Conservation (phyloP, 1,140 invertebrate species). For the Oryzaephilus surinamensis region DNA sequence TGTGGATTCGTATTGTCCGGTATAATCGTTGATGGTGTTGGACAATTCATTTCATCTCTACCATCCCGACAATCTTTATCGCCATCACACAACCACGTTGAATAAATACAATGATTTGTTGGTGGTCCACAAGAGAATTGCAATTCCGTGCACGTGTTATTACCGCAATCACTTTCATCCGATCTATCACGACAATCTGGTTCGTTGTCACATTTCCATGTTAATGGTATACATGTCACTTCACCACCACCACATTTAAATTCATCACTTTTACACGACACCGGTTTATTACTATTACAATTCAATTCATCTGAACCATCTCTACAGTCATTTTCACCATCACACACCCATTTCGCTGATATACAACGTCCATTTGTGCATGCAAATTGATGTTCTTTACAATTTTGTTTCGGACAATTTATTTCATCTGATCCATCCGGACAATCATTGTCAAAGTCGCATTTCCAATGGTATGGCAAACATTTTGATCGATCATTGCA, state of each 20-base stretch:
- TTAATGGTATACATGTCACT: slow-evolving; percentile 50
- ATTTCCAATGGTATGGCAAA: slow-evolving; percentile 32
- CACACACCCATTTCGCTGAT: slow-evolving; percentile 62
- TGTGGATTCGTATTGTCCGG: slow-evolving; percentile 2
- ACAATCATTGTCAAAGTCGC: slow-evolving; percentile 46
- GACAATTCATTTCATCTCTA: slow-evolving; percentile 64
- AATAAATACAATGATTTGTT: slow-evolving; percentile 57
- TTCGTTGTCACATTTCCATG: slow-evolving; percentile 47
- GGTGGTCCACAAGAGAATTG: slow-evolving; percentile 51
- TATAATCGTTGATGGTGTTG: slow-evolving; percentile 12
- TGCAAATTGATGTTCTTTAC: slow-evolving; percentile 54
- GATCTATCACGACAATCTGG: slow-evolving; percentile 29
- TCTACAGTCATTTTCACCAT: slow-evolving; percentile 63
- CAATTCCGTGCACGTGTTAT: slow-evolving; percentile 45
- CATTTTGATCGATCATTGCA: slow-evolving; percentile 54
- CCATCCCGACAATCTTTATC: slow-evolving; percentile 55
- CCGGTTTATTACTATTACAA: slow-evolving; percentile 21
- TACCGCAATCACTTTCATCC: slow-evolving; percentile 37
- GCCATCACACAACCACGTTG: slow-evolving; percentile 63
- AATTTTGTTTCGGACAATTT: slow-evolving; percentile 41
- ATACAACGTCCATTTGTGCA: slow-evolving; percentile 71
- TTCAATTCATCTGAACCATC: slow-evolving; percentile 63
- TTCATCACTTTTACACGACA: slow-evolving; percentile 29
- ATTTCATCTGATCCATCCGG: slow-evolving; percentile 46
- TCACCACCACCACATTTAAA: slow-evolving; percentile 28